These are phyloP conservation scores for Hemaris fuciformis DNA, from an alignment of 2,888 invertebrate species.

Conservation along the genomic window DNA sequence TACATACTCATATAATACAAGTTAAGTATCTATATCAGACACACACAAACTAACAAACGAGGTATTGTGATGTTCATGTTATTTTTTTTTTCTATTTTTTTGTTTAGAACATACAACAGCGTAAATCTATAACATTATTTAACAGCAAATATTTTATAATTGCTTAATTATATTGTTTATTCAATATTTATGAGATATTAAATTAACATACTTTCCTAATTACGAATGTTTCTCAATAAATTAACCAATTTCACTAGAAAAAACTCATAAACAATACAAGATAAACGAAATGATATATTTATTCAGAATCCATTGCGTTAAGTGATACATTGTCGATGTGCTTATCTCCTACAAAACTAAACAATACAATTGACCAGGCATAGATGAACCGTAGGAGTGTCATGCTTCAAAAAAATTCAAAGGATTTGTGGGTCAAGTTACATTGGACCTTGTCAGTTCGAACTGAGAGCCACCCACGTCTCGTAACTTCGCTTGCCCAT, in stretches of 20 bases:
- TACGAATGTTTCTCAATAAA: neutral
- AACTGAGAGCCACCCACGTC: constrained; percentile 42
- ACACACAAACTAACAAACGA: no score
- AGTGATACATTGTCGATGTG: constrained; percentile 26
- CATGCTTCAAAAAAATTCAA: neutral
- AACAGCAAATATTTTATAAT: no score
- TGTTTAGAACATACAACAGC: no score
- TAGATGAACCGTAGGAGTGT: constrained; percentile 2
- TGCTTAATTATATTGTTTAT: no score
- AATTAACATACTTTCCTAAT: neutral
- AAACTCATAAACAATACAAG: neutral
- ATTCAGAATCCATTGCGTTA: constrained; percentile 13
- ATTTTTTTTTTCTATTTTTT: no score
- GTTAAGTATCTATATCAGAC: no score
- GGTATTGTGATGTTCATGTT: no score
- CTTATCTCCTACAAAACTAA: constrained; percentile 22
- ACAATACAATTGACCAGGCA: constrained; percentile 16
- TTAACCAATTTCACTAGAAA: neutral
- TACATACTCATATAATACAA: no score
- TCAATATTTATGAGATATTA: no score
- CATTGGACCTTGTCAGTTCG: constrained; percentile 31
- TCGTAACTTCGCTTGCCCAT: constrained; percentile 44
- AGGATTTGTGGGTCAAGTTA: constrained; percentile 18
- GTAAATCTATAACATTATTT: no score
- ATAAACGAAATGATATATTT: constrained; percentile 1